Evolutionary conservation across 2,797 vertebrate genomes (phyloP).

Genomic region (Trachurus trachurus): DNA sequence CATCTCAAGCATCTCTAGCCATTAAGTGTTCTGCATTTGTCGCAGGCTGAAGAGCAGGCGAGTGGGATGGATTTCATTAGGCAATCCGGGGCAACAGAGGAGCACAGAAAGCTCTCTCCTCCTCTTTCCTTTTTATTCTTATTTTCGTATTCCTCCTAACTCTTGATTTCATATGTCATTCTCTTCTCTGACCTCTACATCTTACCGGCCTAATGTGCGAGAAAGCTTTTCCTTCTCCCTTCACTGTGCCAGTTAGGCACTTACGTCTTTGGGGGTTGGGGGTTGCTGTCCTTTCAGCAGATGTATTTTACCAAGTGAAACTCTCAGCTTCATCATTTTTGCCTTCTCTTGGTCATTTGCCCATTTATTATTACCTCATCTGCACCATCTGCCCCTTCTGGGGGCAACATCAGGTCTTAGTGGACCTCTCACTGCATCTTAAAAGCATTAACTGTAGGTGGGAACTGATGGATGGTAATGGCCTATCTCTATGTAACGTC

Average conservation of each 20-base stretch:
- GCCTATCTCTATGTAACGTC: constrained; percentile 73
- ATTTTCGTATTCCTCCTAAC: constrained; percentile 66
- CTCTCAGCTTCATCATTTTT: constrained; percentile 78
- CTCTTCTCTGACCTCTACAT: constrained; percentile 69
- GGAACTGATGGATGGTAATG: constrained; percentile 84
- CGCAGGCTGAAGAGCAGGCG: constrained; percentile 82
- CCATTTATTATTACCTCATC: constrained; percentile 84
- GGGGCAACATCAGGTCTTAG: constrained; percentile 74
- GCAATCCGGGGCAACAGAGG: constrained; percentile 73
- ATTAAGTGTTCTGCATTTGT: constrained; percentile 84
- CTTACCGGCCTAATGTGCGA: constrained; percentile 61
- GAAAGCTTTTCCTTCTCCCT: constrained; percentile 66
- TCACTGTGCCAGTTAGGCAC: constrained; percentile 60
- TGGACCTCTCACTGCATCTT: constrained; percentile 80
- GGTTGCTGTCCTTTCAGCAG: constrained; percentile 69
- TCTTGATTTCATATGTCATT: constrained; percentile 69
- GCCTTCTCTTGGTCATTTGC: constrained; percentile 73
- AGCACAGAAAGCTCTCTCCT: constrained; percentile 68
- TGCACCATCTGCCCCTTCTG: constrained; percentile 78
- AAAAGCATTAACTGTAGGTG: constrained; percentile 82
- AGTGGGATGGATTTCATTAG: constrained; percentile 85
- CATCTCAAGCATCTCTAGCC: constrained; percentile 83
- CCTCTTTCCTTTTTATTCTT: constrained; percentile 60
- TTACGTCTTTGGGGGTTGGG: constrained; percentile 60
- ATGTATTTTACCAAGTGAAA: constrained; percentile 80